phyloP scores from a whole-genome alignment of 1,140 invertebrate genomes.

The Penaeus japonicus region DNA sequence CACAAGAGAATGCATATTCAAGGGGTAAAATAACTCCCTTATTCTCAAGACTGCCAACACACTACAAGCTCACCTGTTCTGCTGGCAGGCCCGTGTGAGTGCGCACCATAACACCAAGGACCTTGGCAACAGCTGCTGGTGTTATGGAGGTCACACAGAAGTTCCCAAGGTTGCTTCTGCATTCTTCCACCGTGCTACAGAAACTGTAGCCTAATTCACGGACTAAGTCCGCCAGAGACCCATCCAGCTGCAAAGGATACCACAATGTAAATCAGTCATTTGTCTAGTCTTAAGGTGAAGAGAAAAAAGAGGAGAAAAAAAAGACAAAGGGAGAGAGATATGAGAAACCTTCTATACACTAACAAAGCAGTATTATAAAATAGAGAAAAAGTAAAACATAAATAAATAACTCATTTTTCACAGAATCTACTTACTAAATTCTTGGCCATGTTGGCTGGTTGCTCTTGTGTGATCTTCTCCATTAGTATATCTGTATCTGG shows the following conservation, averaged over 20 bases:
- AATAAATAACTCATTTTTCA: no score
- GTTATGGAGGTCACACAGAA: conserved; percentile 77
- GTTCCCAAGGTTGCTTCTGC: conserved; percentile 80
- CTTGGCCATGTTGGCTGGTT: conserved; percentile 69
- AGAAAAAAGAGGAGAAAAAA: not conserved
- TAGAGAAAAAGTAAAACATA: no score
- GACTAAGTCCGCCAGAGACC: conserved; percentile 75
- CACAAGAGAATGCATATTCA: not conserved
- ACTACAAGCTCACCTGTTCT: conserved; percentile 40
- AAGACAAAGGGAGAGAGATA: no score
- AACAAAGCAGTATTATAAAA: no score
- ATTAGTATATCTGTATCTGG: conserved; percentile 76
- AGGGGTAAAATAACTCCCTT: not conserved
- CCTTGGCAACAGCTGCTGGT: conserved; percentile 81
- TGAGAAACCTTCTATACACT: no score
- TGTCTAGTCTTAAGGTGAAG: not conserved
- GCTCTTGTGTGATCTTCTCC: conserved; percentile 67
- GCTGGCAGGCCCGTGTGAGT: conserved; percentile 74
- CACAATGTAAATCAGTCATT: no score
- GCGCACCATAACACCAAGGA: conserved; percentile 86
- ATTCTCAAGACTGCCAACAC: conserved; percentile 65
- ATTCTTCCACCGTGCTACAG: conserved; percentile 87
- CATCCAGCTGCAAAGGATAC: conserved; percentile 62
- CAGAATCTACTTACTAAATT: conserved; percentile 69
- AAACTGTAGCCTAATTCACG: conserved; percentile 90